Percentiles rank a stretch among this genome's conserved stretches.
Evolutionary conservation across 2,888 invertebrate species (phyloP).

Genomic region (Epinotia bilunana): DNA sequence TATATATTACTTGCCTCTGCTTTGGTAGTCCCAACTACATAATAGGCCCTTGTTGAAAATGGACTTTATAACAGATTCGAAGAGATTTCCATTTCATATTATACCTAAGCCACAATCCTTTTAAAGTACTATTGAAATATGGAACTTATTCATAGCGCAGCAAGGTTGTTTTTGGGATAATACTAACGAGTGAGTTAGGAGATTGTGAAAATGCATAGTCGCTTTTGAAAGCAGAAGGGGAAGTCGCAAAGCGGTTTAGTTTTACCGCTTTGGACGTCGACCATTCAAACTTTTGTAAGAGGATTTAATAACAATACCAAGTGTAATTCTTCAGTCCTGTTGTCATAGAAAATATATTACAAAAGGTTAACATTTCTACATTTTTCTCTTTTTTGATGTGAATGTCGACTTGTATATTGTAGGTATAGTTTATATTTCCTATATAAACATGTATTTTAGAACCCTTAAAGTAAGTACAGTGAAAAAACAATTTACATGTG

Average conservation of each 20-base stretch:
- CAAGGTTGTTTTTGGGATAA: slow-evolving; percentile 13
- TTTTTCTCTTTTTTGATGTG: neutral
- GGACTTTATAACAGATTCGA: slow-evolving; percentile 57
- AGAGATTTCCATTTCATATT: slow-evolving; percentile 26
- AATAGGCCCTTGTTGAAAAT: slow-evolving; percentile 51
- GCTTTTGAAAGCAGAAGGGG: slow-evolving; percentile 48
- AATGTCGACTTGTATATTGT: neutral
- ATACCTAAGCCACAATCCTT: neutral
- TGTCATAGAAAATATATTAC: slow-evolving; percentile 5
- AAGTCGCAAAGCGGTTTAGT: slow-evolving; percentile 64
- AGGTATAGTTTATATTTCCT: no score
- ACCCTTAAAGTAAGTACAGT: no score
- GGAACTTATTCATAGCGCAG: neutral
- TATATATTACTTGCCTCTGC: slow-evolving; percentile 12
- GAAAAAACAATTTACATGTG: no score
- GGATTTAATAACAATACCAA: slow-evolving; percentile 60
- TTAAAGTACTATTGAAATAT: neutral
- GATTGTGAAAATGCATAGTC: neutral
- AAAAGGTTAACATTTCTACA: neutral
- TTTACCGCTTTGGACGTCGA: slow-evolving; percentile 55
- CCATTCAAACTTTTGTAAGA: slow-evolving; percentile 60
- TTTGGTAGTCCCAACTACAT: slow-evolving; percentile 30
- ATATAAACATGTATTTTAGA: no score
- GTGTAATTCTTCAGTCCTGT: slow-evolving; percentile 24
- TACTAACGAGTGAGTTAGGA: neutral